Evolutionary conservation across 2,888 invertebrate species (phyloP).

Genomic region (Adineta ricciae): DNA sequence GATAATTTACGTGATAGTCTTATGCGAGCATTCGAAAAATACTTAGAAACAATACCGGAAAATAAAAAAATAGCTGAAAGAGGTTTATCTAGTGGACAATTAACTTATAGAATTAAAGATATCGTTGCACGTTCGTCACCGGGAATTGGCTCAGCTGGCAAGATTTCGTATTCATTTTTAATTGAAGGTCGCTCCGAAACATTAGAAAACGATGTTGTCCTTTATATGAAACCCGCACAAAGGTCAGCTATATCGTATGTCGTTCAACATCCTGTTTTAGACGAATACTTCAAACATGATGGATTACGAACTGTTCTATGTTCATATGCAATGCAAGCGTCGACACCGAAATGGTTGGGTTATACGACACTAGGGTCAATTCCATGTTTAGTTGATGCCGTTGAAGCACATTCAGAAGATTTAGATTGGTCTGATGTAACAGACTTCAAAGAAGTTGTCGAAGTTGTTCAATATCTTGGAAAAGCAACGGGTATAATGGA

Average conservation of each 20-base stretch:
- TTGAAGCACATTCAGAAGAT: background rate
- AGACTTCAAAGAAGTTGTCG: background rate
- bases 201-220: background rate
- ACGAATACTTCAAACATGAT: background rate
- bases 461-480: background rate
- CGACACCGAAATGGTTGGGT: background rate
- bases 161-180: background rate
- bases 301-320: background rate
- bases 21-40: background rate
- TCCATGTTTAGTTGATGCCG: background rate
- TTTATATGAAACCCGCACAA: background rate
- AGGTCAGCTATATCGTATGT: background rate
- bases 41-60: background rate
- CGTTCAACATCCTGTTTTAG: background rate
- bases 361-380: background rate
- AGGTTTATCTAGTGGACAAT: background rate
- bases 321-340: conserved; percentile 1
- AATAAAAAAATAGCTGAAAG: background rate
- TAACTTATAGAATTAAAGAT: background rate
- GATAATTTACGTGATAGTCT: background rate
- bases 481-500: background rate
- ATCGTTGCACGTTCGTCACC: background rate
- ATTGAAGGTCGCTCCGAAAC: background rate
- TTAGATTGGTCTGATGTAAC: background rate
- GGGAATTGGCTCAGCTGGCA: background rate